Evolutionary conservation across 2,888 invertebrate genomes (phyloP).

Genomic region (Drosophila anomalata): DNA sequence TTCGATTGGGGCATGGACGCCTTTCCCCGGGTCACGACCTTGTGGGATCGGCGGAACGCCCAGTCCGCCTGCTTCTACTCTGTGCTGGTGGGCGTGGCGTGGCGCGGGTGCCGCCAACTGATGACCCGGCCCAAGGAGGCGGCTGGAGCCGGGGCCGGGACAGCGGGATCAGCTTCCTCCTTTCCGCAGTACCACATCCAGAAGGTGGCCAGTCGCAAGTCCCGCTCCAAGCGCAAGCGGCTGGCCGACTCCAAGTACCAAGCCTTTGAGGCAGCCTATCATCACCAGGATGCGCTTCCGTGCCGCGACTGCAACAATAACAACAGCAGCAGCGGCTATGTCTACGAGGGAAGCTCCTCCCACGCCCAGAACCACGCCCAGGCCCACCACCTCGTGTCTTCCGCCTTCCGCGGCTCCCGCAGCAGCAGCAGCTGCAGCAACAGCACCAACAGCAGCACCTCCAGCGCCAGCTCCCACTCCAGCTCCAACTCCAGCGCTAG

Average conservation of each 20-base stretch:
- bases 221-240: constrained; percentile 82
- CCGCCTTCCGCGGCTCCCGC: constrained; percentile 79
- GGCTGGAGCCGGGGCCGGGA: neutral
- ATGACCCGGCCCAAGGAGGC: constrained; percentile 37
- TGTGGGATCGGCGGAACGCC: constrained; percentile 92
- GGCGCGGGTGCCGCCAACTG: constrained; percentile 71
- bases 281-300: constrained; percentile 60
- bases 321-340: constrained; percentile 56
- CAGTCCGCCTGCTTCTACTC: constrained; percentile 91
- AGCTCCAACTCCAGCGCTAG: constrained; percentile 55
- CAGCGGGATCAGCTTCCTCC: constrained; percentile 16
- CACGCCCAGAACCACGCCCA: constrained; percentile 19
- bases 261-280: constrained; percentile 46
- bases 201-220: constrained; percentile 80
- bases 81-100: constrained; percentile 81
- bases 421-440: constrained; percentile 83
- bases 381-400: constrained; percentile 77
- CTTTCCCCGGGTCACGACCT: constrained; percentile 91
- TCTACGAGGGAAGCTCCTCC: constrained; percentile 21
- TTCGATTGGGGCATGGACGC: constrained; percentile 99
- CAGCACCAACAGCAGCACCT: constrained; percentile 84
- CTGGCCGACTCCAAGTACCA: constrained; percentile 48
- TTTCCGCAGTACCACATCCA: constrained; percentile 73
- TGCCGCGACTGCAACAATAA: constrained; percentile 60
- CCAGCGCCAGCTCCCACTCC: constrained; percentile 81